Base-by-base conservation (phyloP, 2,797 vertebrate species). In the Argya squamiceps region DNA sequence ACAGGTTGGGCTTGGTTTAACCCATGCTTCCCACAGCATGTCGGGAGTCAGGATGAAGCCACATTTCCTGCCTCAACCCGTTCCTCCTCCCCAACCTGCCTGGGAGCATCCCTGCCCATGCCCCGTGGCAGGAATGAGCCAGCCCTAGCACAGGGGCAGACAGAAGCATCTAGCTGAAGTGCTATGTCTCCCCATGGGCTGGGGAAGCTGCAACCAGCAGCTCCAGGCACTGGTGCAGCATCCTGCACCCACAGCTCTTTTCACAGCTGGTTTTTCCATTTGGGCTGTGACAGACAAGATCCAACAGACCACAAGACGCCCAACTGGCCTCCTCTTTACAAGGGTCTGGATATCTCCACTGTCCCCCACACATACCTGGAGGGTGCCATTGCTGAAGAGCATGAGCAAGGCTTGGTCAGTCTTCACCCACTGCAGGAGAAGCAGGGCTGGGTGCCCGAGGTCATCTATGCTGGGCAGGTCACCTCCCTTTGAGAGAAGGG, bases 381-480 rank as follows among this genome's bases (percentile, higher is more conserved):
- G 97, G 24, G 99, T 99, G 80, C 99, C 99, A 12, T 97, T 99
- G 97, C 98, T 99, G 96, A 99, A 99, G 55, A 99, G 98, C 99
- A 99, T 99, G 60, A 99, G 98, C 41, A 99, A 98, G 59, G 99
- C 99, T 69, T 99, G 99, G 76, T 99, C 99, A 0, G 99, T 99
- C 97, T 99, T 99, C 96, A 99, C 98, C 99, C 99, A 99, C 97
- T 99, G 99, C 77, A 99, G 97, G 52, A 99, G 98, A 62, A 99
- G 98, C 1, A 98, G 97, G 3, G 97, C 95, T 4, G 97, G 95
- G 27, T 97, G 90, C 49, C 98, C 97, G 0, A 95, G 64, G 74
- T 98, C 98, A 69, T 98, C 98, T 53, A 98, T 93, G 75, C 98
- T 98, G 77, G 98, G 98, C 84, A 99, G 97, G 95, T 99, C 99